Evolutionary conservation across 2,888 invertebrate species (phyloP), one percentile per base, ranked within the genome.

Genomic region (Caenorhabditis becei): DNA sequence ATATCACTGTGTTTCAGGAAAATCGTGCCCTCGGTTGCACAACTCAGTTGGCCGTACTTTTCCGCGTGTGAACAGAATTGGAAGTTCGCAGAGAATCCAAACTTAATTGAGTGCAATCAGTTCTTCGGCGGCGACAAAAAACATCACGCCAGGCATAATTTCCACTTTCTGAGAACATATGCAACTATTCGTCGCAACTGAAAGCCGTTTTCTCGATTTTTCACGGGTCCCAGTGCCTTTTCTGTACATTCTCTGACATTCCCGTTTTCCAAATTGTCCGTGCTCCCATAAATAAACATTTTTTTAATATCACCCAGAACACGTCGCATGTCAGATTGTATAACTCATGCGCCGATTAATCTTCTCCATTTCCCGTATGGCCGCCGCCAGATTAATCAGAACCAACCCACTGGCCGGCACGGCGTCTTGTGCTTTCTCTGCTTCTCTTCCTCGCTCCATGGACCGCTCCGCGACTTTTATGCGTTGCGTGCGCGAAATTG

Each of bases 11-110:
- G n/a, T 53, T 77, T 23, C 58, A 84, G 84, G 84, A 75, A 63
- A n/a, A 66, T 84, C n/a, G 66, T 84, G 0, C 80, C 84, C 18
- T 72, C 79, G 2, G 74, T 78, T 0, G 63, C 18, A 0, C 72
- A 77, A 23, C 41, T 83, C 2, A 69, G 53, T 14, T 84, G 83
- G 74, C 83, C 83, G 16, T 84, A 84, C 35, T 84, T 84, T 41
- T 71, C 77, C 2, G 84, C 81, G 0, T 84, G 84, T 59, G 72
- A 70, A 16, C 80, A 83, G 56, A 78, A 77, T 24, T 84, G 84
- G 84, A 67, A 72, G n/a, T 83, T 84, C 18, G 56, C 51, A 4
- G 81, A 81, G 35, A 81, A 62, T 3, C 66, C 69, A 0, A 65
- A 20, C 7, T 63, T 84, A 11, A 84, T 84, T 10, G 77, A 79